Evolutionary conservation across 2,888 invertebrate species (phyloP), one percentile per base, ranked within the genome.

Genomic region (Micoletzkya japonica): DNA sequence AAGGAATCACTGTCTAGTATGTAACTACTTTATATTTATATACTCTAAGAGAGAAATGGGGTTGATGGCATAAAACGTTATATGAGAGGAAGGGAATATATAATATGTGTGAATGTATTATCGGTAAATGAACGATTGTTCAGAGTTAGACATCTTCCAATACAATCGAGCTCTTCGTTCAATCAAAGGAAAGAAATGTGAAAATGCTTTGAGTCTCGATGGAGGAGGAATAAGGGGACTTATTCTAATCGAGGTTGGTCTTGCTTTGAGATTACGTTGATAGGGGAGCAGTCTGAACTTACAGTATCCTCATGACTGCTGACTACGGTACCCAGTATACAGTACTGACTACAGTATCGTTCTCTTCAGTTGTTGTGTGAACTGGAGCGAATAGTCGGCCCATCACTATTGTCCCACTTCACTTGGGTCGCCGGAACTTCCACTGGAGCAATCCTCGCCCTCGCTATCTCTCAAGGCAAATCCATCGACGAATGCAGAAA

Each of bases 211-310:
- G 28, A 20, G 30, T 57, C 34, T 68, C n/a, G 68, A 68, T 49
- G 68, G 68, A 58, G 68, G 68, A 34, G 68, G 68, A 30, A 68
- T 68, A 30, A 26, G 68, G 44, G 68, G 68, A 58, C 49, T 68
- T 3, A 58, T 68, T 32, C 44, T 58, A 14, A 68, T 68, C 17
- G 57, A 68, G 58, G 68, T 68, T 1, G 30, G 34, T 1, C 20
- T 20, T n/a, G n/a, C n/a, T n/a, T n/a, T n/a, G n/a, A n/a, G n/a
- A n/a, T n/a, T n/a, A n/a, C n/a, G n/a, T n/a, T n/a, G n/a, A n/a
- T n/a, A n/a, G n/a, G n/a, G n/a, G n/a, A n/a, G n/a, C n/a, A n/a
- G n/a, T n/a, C n/a, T n/a, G n/a, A n/a, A n/a, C n/a, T n/a, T n/a
- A n/a, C n/a, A n/a, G n/a, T n/a, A n/a, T n/a, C n/a, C n/a, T n/a